Evolutionary conservation across 2,113 vertebrate species (phyloP), one percentile per base, ranked within the genome.

Genomic region (Lonchura striata): DNA sequence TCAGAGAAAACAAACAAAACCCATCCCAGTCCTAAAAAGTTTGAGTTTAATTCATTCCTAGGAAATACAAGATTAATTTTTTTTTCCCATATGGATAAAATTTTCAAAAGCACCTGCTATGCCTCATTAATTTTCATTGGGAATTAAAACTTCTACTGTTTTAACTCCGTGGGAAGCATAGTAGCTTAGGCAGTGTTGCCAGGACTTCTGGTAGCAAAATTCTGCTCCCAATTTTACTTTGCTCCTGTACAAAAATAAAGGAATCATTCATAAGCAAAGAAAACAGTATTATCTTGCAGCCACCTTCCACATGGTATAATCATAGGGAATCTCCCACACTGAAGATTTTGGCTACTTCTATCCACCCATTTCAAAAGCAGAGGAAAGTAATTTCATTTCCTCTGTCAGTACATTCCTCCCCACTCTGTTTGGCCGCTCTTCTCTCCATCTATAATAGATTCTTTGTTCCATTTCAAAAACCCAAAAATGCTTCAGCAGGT

Each of bases 391-490:
- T 88, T 90, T 86, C 28, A 61, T 93, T 96, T 94, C 94, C 90
- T 77, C 85, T 74, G 79, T 85, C 59, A 65, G 56, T 68, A 49
- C 91, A 85, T 72, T 92, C 83, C 47, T 91, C 63, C 39, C 44
- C 12, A 3, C 44, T 12, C 78, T 53, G 37, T n/a, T 64, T 69
- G 13, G 74, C 75, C 1, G 1, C 20, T 30, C 35, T 60, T 41
- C 59, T 52, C 81, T 50, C 54, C 0, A n/a, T 23, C 60, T 54
- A 91, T 42, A 95, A 95, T 10, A 80, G 50, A 75, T 19, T 20
- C 76, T 97, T 96, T 94, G 88, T 88, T 96, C 56, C 50, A 47
- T 53, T 90, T 93, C 75, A 81, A 69, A 69, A 87, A 61, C 66
- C 80, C 42, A 70, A 35, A 92, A 92, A 61, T 2, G 42, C 59